These are phyloP conservation scores for Pycnonotus jocosus DNA, from an alignment of 2,113 vertebrate genomes.

Conservation along the genomic window DNA sequence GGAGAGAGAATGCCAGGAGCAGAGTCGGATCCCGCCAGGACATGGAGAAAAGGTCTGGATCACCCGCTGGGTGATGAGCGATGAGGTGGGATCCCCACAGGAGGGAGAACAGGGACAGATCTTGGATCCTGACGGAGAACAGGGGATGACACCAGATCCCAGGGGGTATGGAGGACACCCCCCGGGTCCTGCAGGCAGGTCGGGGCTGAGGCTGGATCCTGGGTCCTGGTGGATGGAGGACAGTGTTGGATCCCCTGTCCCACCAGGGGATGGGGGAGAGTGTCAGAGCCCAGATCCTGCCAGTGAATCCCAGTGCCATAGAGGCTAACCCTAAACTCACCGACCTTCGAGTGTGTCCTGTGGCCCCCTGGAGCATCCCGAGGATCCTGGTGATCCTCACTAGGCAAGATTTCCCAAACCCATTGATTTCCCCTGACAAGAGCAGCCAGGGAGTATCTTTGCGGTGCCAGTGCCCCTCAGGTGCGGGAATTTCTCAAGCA, in stretches of 20 bases:
- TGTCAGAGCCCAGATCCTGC: not conserved
- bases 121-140: not conserved
- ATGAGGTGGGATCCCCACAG: not conserved
- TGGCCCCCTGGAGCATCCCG: not conserved
- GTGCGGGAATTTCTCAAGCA: not conserved
- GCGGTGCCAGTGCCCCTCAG: too few relatives aligned
- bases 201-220: not conserved
- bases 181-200: not conserved
- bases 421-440: not conserved
- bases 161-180: too few relatives aligned
- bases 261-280: not conserved
- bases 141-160: not conserved
- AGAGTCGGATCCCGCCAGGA: not conserved
- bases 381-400: too few relatives aligned
- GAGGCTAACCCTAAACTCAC: not conserved
- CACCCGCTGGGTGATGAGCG: not conserved
- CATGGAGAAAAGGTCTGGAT: not conserved
- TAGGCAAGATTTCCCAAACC: not conserved
- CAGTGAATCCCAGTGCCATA: not conserved
- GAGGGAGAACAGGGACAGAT: not conserved
- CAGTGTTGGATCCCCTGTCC: too few relatives aligned
- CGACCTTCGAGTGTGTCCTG: too few relatives aligned
- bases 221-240: not conserved
- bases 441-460: too few relatives aligned
- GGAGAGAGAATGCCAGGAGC: too few relatives aligned